Evolutionary conservation across 2,797 vertebrate genomes (phyloP), one percentile per base, ranked within the genome.

Genomic region (Catharus ustulatus): DNA sequence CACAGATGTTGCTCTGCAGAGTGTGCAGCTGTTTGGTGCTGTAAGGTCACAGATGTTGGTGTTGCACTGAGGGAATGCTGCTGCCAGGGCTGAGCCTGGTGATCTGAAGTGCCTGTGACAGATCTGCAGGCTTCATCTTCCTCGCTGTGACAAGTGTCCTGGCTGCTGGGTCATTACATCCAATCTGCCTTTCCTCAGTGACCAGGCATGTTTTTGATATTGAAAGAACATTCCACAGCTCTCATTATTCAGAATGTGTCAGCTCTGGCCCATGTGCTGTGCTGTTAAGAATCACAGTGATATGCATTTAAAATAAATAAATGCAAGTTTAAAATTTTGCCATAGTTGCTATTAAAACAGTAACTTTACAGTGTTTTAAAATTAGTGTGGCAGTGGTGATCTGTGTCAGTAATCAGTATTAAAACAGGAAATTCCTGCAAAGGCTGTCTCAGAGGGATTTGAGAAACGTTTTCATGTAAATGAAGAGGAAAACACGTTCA

Each of bases 351-450:
- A 1, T 58, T 91, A 30, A 71, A 84, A n/a, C 59, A 43, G 68
- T 54, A 58, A 61, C 67, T 91, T 90, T 46, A 43, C 83, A 89
- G 61, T 64, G 45, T 40, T 93, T 91, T 86, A 55, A 79, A 82
- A 91, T 88, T 36, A 71, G 57, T 32, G 51, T 74, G 36, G 52
- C 68, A 54, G 68, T 29, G 34, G 46, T 59, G 40, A 88, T 57
- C 87, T 93, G 54, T 87, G 55, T 59, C 78, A 91, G 58, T 62
- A 81, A 86, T 63, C 10, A 15, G 30, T 89, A 77, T 79, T 95
- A 61, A 88, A 94, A 74, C 90, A 95, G 94, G 94, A 95, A 96
- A 90, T 94, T 91, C 74, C 93, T 90, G 69, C 74, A 32, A 61
- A 94, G 67, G 67, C 59, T 42, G 74, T 75, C 85, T 76, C 36